Evolutionary conservation across 2,888 invertebrate species (phyloP).

Genomic region (Thecocarcelia acutangulata): DNA sequence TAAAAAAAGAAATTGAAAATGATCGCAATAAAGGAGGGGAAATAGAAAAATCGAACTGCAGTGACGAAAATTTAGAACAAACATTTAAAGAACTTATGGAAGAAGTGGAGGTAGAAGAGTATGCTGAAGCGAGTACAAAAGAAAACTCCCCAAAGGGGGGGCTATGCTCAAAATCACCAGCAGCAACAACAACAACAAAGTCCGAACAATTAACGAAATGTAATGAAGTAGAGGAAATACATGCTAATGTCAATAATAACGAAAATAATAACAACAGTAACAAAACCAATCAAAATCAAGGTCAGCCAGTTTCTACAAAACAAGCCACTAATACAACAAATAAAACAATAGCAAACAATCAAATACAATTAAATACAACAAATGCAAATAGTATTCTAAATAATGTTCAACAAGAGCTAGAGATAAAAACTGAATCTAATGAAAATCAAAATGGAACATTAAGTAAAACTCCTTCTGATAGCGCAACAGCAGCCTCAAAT

Average conservation of each 20-base stretch:
- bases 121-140: background rate
- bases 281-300: slow-evolving; percentile 54
- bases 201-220: slow-evolving; percentile 59
- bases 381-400: slow-evolving; percentile 15
- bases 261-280: slow-evolving; percentile 41
- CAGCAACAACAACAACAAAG: slow-evolving; percentile 29
- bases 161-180: background rate
- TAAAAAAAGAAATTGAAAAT: slow-evolving; percentile 46
- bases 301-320: slow-evolving; percentile 62
- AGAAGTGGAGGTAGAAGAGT: slow-evolving; percentile 19
- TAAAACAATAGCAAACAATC: slow-evolving; percentile 29
- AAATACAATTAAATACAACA: slow-evolving; percentile 17
- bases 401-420: slow-evolving; percentile 23
- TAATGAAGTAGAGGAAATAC: slow-evolving; percentile 50
- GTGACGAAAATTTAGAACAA: slow-evolving; percentile 55
- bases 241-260: slow-evolving; percentile 26
- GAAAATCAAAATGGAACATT: slow-evolving; percentile 37
- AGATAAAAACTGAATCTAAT: slow-evolving; percentile 40
- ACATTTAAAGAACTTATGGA: slow-evolving; percentile 57
- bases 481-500: background rate
- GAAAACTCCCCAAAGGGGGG: slow-evolving; percentile 8
- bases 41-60: background rate
- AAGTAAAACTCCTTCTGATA: background rate
- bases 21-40: slow-evolving; percentile 39
- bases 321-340: slow-evolving; percentile 38